Evolutionary conservation across 2,113 vertebrate genomes (phyloP), one percentile per base, ranked within the genome.

Genomic region (Xerus inauris): DNA sequence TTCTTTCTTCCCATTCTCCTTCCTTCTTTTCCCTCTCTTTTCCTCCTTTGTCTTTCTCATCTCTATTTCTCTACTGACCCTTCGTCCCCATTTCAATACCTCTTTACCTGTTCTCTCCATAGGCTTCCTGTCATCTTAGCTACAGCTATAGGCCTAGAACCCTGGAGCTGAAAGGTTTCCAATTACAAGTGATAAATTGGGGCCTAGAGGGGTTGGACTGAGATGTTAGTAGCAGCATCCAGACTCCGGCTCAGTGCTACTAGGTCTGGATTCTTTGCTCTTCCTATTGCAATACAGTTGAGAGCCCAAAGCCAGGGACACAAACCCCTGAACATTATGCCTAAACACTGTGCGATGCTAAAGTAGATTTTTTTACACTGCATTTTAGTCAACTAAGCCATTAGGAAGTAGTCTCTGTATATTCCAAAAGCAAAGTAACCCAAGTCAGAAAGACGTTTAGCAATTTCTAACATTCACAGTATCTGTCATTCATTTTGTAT

Each of bases 361-460:
- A 75, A 75, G 14, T 59, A 35, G 26, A 57, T 32, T 57, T 87
- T 90, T 75, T 93, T 67, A n/a, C 13, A 80, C 69, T 47, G 20
- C 35, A 14, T 65, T 81, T 89, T 32, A 62, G 51, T 76, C 47
- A 76, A 64, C 35, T 14, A 49, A 90, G 26, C 80, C 38, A 57
- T 81, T 84, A 69, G 45, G 54, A 45, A 79, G 40, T 35, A 80
- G 35, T 65, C 40, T 80, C 57, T 91, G 35, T 13, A 69, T 83
- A 75, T 81, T 89, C 4, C 49, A 92, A 71, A 86, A 42, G 35
- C 49, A 93, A 76, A 84, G 82, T 72, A 57, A 93, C 76, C 71
- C 14, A 75, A 92, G 35, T 81, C 57, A 76, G 51, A 57, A 93
- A 51, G 5, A 1, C 42, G 85, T 83, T 42, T 76, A 84, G 28